Evolutionary conservation across 2,888 invertebrate species (phyloP), one percentile per base, ranked within the genome.

Genomic region (Boloria euphrosyne): DNA sequence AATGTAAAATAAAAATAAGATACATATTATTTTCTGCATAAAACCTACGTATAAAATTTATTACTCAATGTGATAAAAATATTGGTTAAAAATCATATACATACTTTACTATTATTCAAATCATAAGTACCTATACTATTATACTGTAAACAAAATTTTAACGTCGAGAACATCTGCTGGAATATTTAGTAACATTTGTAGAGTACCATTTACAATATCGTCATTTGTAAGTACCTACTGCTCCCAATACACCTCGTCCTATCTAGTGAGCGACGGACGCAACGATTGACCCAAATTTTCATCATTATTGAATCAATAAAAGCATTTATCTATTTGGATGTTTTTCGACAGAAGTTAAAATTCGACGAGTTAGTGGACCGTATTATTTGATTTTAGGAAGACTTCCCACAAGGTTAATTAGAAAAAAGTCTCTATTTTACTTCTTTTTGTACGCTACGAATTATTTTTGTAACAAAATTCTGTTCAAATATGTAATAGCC

Each of bases 251-350:
- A 65, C 65, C 57, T 53, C 65, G 61, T 55, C 55, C 63, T 70
- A 69, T 70, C 49, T 49, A 14, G 59, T 49, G 31, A 31, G 13
- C 49, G 31, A 17, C 72, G 65, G 64, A 62, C 58, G 67, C 62
- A 67, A 61, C 65, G 68, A 72, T 70, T 70, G 72, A 62, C 67
- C 66, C 68, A 68, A 69, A 71, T 67, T 76, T 72, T 72, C 73
- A 72, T 75, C 72, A 75, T 76, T 72, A 74, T 70, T 71, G 73
- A 76, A 76, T 74, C 77, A 78, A 80, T 78, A 76, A 78, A 77
- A 81, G 79, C 74, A 77, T 71, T 65, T 66, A 71, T 69, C 65
- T 64, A 69, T 76, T 76, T 71, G 71, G 70, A 73, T 73, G 72
- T 78, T 77, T 77, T 80, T 76, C 74, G 78, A 78, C 71, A 74